These are phyloP conservation scores for Baronia brevicornis DNA, from an alignment of 2,888 invertebrate genomes.

Conservation along the genomic window DNA sequence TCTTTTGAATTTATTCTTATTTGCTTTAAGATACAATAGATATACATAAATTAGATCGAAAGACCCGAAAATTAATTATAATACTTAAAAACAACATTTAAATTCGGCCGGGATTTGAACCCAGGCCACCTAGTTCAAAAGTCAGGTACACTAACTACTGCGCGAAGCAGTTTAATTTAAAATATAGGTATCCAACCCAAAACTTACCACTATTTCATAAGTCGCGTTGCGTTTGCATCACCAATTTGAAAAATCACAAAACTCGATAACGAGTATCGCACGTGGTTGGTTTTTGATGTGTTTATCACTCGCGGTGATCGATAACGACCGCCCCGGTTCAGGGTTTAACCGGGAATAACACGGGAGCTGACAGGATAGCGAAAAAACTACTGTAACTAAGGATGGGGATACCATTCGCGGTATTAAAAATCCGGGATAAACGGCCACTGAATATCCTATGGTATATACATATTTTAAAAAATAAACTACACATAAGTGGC, in stretches of 20 bases:
- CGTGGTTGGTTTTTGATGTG: constrained; percentile 30
- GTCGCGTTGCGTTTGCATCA: constrained; percentile 16
- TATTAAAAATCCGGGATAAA: not conserved
- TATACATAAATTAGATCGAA: too few relatives aligned
- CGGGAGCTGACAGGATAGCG: constrained; percentile 45
- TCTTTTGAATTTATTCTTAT: too few relatives aligned
- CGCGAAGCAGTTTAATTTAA: too few relatives aligned
- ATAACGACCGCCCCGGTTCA: constrained; percentile 43
- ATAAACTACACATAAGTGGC: too few relatives aligned
- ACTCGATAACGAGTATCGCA: constrained; percentile 48
- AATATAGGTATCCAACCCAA: constrained; percentile 6
- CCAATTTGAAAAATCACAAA: constrained; percentile 30
- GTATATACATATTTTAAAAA: too few relatives aligned
- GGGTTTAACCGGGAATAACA: constrained; percentile 50
- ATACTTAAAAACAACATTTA: too few relatives aligned
- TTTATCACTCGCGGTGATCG: constrained; percentile 24
- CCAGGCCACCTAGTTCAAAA: too few relatives aligned
- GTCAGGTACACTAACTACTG: too few relatives aligned
- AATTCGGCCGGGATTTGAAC: too few relatives aligned
- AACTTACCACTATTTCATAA: constrained; percentile 15
- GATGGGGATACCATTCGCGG: constrained; percentile 20
- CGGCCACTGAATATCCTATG: too few relatives aligned
- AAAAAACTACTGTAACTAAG: constrained; percentile 45
- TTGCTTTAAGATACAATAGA: too few relatives aligned
- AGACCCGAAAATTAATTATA: too few relatives aligned